Evolutionary conservation across 2,888 invertebrate genomes (phyloP).

Genomic region (Dorcus hopei): DNA sequence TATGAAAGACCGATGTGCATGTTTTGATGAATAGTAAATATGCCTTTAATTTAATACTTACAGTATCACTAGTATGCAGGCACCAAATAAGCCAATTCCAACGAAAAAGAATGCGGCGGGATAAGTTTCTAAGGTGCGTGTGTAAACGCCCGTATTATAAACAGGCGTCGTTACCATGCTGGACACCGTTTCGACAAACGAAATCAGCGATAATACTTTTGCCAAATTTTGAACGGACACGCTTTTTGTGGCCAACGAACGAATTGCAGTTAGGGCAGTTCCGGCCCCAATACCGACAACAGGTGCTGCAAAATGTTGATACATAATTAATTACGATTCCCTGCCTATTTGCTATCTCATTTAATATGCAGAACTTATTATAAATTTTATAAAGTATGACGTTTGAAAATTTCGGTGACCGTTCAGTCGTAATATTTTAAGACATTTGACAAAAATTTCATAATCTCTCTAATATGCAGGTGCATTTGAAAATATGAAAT

Average conservation of each 20-base stretch:
- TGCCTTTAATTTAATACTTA: slow-evolving; percentile 8
- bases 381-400: too few relatives aligned
- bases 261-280: slow-evolving; percentile 41
- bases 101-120: slow-evolving; percentile 59
- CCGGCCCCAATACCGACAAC: slow-evolving; percentile 42
- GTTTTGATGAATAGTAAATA: too few relatives aligned
- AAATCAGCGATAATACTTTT: slow-evolving; percentile 56
- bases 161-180: slow-evolving; percentile 56
- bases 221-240: slow-evolving; percentile 45
- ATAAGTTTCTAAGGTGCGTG: slow-evolving; percentile 51
- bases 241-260: slow-evolving; percentile 46
- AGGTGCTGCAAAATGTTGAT: slow-evolving; percentile 21
- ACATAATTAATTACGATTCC: neutral
- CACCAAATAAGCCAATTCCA: slow-evolving; percentile 36
- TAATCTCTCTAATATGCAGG: too few relatives aligned
- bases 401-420: too few relatives aligned
- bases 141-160: slow-evolving; percentile 55
- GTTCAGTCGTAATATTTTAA: too few relatives aligned
- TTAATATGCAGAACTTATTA: too few relatives aligned
- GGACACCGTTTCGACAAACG: slow-evolving; percentile 58
- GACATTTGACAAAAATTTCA: too few relatives aligned
- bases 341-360: too few relatives aligned
- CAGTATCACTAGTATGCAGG: slow-evolving; percentile 19
- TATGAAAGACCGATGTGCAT: too few relatives aligned
- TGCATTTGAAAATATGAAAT: too few relatives aligned